These are phyloP conservation scores for Stratiomys singularior DNA, from an alignment of 2,888 invertebrate species.

Conservation along the genomic window DNA sequence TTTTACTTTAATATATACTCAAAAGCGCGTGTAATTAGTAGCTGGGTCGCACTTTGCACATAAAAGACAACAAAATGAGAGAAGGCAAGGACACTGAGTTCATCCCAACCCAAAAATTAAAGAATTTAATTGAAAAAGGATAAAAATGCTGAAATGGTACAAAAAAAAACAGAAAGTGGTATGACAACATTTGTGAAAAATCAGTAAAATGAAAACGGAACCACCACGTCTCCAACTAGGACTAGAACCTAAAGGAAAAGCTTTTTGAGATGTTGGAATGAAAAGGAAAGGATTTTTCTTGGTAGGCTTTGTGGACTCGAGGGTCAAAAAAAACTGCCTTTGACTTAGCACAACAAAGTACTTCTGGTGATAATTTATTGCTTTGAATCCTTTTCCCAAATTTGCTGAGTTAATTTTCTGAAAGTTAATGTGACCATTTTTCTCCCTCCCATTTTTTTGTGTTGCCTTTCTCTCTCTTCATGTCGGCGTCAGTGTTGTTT, in stretches of 20 bases:
- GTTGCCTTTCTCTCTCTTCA: not conserved
- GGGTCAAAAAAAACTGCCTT: slow-evolving; percentile 10
- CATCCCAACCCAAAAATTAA: no score
- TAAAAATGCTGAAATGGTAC: not conserved
- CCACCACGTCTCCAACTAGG: not conserved
- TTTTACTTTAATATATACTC: no score
- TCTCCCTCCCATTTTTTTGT: slow-evolving; percentile 4
- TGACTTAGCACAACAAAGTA: slow-evolving; percentile 43
- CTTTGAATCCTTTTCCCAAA: slow-evolving; percentile 49
- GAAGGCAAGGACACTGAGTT: no score
- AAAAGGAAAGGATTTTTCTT: not conserved
- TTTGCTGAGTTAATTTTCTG: slow-evolving; percentile 50
- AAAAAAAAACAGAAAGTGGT: not conserved
- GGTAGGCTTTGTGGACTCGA: not conserved
- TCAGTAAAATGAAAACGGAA: not conserved
- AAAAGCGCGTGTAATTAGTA: no score
- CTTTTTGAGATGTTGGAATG: not conserved
- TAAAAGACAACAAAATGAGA: no score
- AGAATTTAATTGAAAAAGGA: not conserved
- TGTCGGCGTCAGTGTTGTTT: slow-evolving; percentile 14
- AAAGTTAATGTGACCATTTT: slow-evolving; percentile 49
- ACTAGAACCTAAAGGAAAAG: not conserved
- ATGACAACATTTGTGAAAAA: slow-evolving; percentile 1
- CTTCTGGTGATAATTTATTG: slow-evolving; percentile 49
- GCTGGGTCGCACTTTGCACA: no score